Base-by-base conservation (phyloP, 2,888 invertebrate genomes). In the Latheticus oryzae region DNA sequence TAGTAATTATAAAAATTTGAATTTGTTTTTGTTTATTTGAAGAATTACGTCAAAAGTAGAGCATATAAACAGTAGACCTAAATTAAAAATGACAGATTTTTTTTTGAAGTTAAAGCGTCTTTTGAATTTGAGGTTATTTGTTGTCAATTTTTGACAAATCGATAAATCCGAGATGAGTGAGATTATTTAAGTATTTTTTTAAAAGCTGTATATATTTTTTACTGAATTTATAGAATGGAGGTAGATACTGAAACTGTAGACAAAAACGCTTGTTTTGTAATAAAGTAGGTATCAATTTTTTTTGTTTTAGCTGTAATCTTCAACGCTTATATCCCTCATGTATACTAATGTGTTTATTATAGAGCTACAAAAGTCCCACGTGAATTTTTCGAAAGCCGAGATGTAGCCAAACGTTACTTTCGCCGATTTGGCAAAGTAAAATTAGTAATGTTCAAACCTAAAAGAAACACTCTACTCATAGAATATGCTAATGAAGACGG, bases 341-440 rank as follows among this genome's bases (percentile, higher is more conserved):
- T n/a, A n/a, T n/a, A n/a, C n/a, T n/a, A n/a, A n/a, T n/a, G n/a
- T n/a, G n/a, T n/a, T n/a, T n/a, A n/a, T n/a, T n/a, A n/a, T 8
- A 52, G 52, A 8, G 52, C 52, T 15, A 42, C 26, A 4, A 32
- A 50, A 15, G 86, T 89, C 33, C 90, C 90, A 0, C 84, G 85
- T 17, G 76, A 81, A 4, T 80, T 90, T 48, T 79, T 89, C 45
- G 81, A 87, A 45, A 85, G 87, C 62, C 84, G 82, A 71, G 73
- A 80, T 40, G 73, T 83, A 1, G 86, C 88, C 0, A 86, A 85
- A 65, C 81, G 83, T 52, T 86, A 90, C 73, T 90, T 90, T 59
- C 80, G 84, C 11, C 84, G 86, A 70, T 93, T 87, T 79, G 93
- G 93, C 0, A 82, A 81, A 26, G 84, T 91, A 1, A 82, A 82